Evolutionary conservation across 2,113 vertebrate genomes (phyloP).

Genomic region (Colossoma macropomum): DNA sequence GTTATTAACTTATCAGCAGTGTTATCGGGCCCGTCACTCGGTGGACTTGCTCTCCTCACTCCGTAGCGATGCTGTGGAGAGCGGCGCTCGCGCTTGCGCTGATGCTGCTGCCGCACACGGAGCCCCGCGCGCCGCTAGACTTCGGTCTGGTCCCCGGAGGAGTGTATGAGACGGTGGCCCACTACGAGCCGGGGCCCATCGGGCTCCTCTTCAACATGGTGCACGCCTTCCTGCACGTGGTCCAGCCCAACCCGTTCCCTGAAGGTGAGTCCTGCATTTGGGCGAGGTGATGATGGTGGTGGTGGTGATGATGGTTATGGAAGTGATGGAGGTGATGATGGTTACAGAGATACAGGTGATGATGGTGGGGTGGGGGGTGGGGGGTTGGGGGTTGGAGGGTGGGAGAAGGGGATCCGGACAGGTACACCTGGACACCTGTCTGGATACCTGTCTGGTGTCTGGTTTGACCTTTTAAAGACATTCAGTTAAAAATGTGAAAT

Average conservation of each 20-base stretch:
- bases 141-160: slow-evolving; percentile 85
- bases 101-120: background rate
- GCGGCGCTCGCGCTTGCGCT: slow-evolving; percentile 56
- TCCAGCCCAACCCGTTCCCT: slow-evolving; percentile 90
- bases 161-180: slow-evolving; percentile 85
- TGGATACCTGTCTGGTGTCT: background rate
- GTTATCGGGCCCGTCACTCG: slow-evolving; percentile 21
- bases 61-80: slow-evolving; percentile 73
- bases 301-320: no score
- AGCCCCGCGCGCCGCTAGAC: slow-evolving; percentile 71
- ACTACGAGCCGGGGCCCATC: slow-evolving; percentile 85
- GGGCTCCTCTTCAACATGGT: slow-evolving; percentile 87
- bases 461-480: no score
- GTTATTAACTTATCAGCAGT: no score
- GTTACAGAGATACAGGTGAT: no score
- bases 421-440: no score
- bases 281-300: background rate
- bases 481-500: no score
- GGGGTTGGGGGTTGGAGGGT: no score
- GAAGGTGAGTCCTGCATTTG: slow-evolving; percentile 83
- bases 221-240: slow-evolving; percentile 82
- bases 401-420: background rate
- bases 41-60: background rate
- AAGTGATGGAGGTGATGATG: no score
- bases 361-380: no score